phyloP scores from a whole-genome alignment of 1,140 invertebrate genomes.

The Neoseiulus cucumeris region DNA sequence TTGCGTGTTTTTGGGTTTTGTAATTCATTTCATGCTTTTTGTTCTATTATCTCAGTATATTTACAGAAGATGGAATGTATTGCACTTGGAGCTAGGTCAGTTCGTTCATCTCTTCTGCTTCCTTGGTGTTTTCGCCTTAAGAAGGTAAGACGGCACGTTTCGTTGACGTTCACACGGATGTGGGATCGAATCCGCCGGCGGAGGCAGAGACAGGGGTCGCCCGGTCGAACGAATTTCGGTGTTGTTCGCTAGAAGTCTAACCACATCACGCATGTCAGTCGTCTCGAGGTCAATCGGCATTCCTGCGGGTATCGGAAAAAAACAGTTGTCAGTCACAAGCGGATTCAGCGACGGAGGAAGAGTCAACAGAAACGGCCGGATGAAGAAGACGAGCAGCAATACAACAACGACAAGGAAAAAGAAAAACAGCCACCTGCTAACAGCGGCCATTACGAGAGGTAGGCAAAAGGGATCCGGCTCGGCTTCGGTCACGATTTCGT shows the following conservation, averaged over 20 bases:
- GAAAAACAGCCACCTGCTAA: too few species aligned
- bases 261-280: conserved; percentile 2
- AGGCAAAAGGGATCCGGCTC: not conserved
- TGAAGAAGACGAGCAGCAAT: too few species aligned
- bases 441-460: too few species aligned
- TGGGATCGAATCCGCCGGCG: not conserved
- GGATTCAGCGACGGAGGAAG: not conserved
- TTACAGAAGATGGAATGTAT: too few species aligned
- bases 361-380: not conserved
- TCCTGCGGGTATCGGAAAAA: not conserved
- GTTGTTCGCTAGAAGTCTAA: conserved; percentile 8
- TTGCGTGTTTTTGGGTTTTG: too few species aligned
- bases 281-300: conserved; percentile 5
- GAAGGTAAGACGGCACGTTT: not conserved
- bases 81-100: too few species aligned
- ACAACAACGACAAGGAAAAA: too few species aligned
- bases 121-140: not conserved
- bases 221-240: not conserved
- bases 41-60: too few species aligned
- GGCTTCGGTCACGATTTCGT: not conserved
- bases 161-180: conserved; percentile 6
- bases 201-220: not conserved
- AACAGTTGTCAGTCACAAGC: not conserved
- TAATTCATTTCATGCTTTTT: too few species aligned
- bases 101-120: not conserved